Evolutionary conservation across 37 sponge, comb jelly and placozoan genomes (phyloP).

Genomic region (Spongilla lacustris): DNA sequence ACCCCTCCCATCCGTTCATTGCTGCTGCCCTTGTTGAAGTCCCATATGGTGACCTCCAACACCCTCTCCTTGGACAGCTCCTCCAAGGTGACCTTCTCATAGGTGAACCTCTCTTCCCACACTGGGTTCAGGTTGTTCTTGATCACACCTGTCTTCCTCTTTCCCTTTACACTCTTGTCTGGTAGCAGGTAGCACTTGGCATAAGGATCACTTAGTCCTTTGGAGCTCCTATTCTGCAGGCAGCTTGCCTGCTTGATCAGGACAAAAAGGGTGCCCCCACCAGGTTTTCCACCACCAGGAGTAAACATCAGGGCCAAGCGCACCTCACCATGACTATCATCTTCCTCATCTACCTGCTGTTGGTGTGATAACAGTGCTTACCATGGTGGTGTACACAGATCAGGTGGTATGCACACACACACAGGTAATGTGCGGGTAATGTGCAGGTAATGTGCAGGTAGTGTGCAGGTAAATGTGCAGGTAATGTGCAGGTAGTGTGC

Average conservation of each 20-base stretch:
- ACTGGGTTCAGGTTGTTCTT: slow-evolving; percentile 65
- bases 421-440: no score
- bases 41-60: slow-evolving; percentile 75
- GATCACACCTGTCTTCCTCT: slow-evolving; percentile 48
- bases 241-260: slow-evolving; percentile 35
- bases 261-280: slow-evolving; percentile 32
- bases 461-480: no score
- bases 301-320: slow-evolving; percentile 51
- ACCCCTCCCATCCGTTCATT: slow-evolving; percentile 65
- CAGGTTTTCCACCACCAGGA: no score
- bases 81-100: slow-evolving; percentile 29
- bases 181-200: slow-evolving; percentile 68
- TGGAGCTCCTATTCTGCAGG: slow-evolving; percentile 30
- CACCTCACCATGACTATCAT: slow-evolving; percentile 56
- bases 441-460: no score
- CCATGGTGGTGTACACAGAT: no score
- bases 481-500: no score
- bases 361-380: no score
- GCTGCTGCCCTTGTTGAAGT: slow-evolving; percentile 29
- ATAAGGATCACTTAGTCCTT: slow-evolving; percentile 14
- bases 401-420: no score
- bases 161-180: slow-evolving; percentile 25
- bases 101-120: slow-evolving; percentile 65
- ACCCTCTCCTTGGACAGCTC: slow-evolving; percentile 52
- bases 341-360: no score